Conservation (phyloP, 2,888 invertebrate species). For the Macrosoma leucophasiata region DNA sequence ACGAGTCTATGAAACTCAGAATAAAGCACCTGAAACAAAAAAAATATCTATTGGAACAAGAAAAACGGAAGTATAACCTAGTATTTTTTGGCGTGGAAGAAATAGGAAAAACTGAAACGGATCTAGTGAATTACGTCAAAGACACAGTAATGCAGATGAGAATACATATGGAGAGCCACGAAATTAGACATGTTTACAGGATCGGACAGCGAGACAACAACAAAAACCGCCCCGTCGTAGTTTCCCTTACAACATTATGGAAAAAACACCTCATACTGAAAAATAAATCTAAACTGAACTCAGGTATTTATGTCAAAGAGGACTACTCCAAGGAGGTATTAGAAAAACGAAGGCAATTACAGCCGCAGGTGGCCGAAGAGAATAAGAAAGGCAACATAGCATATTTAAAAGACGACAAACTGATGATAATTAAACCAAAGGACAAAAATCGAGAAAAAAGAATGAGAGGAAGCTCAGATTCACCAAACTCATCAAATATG, state of each 20-base stretch:
- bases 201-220: background rate
- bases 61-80: too few relatives aligned
- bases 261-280: conserved; percentile 12
- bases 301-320: conserved; percentile 14
- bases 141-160: too few relatives aligned
- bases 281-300: conserved; percentile 9
- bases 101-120: too few relatives aligned
- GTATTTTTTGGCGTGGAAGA: too few relatives aligned
- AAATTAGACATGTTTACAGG: too few relatives aligned
- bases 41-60: too few relatives aligned
- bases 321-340: conserved; percentile 16
- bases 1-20: too few relatives aligned
- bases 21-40: too few relatives aligned
- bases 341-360: conserved; percentile 13
- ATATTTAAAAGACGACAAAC: conserved; percentile 13
- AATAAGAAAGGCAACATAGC: conserved; percentile 16
- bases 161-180: too few relatives aligned
- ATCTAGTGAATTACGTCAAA: too few relatives aligned
- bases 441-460: conserved; percentile 12
- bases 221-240: conserved; percentile 4
- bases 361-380: conserved; percentile 9
- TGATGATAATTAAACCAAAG: conserved; percentile 13
- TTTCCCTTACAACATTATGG: conserved; percentile 6
- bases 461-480: conserved; percentile 9
- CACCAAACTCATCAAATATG: too few relatives aligned